Base-by-base conservation (phyloP, 2,113 vertebrate genomes). In the Macroglossus sobrinus region DNA sequence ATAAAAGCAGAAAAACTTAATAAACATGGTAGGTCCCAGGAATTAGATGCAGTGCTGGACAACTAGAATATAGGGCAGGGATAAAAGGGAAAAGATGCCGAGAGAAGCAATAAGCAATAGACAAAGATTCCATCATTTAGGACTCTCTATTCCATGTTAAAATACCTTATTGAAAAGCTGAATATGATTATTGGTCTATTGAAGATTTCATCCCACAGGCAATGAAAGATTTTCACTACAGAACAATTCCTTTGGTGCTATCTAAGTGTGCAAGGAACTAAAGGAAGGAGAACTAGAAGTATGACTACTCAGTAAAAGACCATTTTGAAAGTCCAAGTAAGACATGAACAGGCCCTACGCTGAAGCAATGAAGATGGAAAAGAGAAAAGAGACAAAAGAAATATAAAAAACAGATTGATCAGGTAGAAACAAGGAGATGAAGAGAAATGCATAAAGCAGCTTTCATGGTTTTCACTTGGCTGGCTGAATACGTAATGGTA, bases 291-390 rank as follows among this genome's bases (percentile, higher is more conserved):
- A 66, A 69, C 53, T 26, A 40, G 7, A 75, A 2, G 4, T 7
- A 40, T 15, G n/a, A 15, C 10, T n/a, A 22, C 10, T 18, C 82
- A 11, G 55, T 18, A 64, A 69, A 40, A 82, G 21, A 22, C 18
- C 76, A 64, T 53, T 18, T 68, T 24, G 64, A 87, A 96, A 38
- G 59, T 47, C 5, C 18, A 84, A 66, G 43, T 28, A 90, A 80
- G 74, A 75, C 21, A 71, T 3, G 38, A 38, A 45, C 43, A 71
- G 14, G 2, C 7, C 40, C 22, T 35, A 50, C n/a, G n/a, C 8
- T 61, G 75, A 30, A 86, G 55, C 33, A 47, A 28, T 12, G 40
- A 43, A 50, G 71, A 63, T 26, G 18, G 30, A 45, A 76, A 76
- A 53, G 69, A 69, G 40, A 69, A 33, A 0, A 45, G 63, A 76